Evolutionary conservation across 2,113 vertebrate genomes (phyloP).

Genomic region (Oriolus oriolus): DNA sequence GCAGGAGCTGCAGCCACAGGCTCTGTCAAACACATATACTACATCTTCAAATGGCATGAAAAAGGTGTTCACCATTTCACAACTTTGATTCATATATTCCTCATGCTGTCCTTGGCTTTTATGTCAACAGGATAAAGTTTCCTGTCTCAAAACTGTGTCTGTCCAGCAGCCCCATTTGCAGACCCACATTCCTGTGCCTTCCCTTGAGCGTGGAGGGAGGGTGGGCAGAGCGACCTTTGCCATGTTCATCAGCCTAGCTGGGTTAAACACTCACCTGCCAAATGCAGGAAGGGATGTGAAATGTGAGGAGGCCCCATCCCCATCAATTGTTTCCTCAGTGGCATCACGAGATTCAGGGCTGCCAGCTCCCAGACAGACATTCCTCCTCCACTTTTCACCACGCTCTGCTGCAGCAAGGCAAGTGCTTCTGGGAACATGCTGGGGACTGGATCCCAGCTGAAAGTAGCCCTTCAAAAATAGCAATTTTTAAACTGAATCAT

Average conservation of each 20-base stretch:
- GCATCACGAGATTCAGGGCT: not conserved
- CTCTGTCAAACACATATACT: not conserved
- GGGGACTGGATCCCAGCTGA: conserved; percentile 45
- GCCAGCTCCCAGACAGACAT: not conserved
- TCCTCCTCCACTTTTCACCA: not conserved
- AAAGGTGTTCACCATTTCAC: not conserved
- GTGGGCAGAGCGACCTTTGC: not conserved
- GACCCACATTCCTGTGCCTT: not conserved
- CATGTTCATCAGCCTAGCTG: not conserved
- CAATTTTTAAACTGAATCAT: conserved; percentile 51
- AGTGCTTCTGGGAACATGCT: conserved; percentile 12
- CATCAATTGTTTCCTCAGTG: not conserved
- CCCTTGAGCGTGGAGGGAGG: rapidly evolving
- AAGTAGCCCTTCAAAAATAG: conserved; percentile 65
- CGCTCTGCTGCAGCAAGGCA: not conserved
- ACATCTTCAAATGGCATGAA: not conserved
- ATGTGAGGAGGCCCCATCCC: not conserved
- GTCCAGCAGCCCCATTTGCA: not conserved
- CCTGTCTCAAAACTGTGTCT: not conserved
- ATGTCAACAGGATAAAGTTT: not conserved
- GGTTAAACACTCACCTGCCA: not conserved
- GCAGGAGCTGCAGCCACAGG: not conserved
- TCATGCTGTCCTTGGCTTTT: not conserved
- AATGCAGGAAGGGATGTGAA: not conserved
- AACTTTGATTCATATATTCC: not conserved